Evolutionary conservation across 2,888 invertebrate species (phyloP), one percentile per base, ranked within the genome.

Genomic region (Netelia fuscicornis): DNA sequence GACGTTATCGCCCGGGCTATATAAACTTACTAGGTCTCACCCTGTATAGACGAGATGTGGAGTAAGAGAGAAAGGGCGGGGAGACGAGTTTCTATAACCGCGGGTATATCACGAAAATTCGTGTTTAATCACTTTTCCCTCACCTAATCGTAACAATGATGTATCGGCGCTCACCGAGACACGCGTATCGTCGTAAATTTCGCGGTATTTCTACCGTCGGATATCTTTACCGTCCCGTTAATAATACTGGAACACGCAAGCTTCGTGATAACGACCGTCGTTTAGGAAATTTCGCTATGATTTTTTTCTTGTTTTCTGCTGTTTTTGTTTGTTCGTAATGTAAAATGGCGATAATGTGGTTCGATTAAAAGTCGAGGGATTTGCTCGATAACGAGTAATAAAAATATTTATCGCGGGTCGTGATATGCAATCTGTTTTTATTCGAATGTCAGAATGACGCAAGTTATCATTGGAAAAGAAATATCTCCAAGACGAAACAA

Each of bases 1-100:
- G 84, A 80, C 80, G 80, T 84, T 80, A 80, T 72, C 76, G 70
- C 52, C 44, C 72, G 60, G 20, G 58, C 56, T 76, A 30, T 70
- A 76, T 70, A 60, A 54, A 79, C 71, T 52, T 20, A 54, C 64
- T n/a, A 30, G 30, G 30, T 30, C 54, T 62, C 65, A 9, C 68
- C 62, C 44, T 17, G 60, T 13, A 71, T 23, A 58, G 20, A 20
- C 48, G 68, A 60, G 13, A 25, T 65, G 60, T n/a, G 23, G 20
- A 17, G n/a, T 23, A 23, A 13, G 52, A 58, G 52, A 67, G 60
- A 42, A 11, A 20, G 25, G 11, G 62, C n/a, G 25, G 20, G 60
- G 20, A 37, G 48, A 48, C 65, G 72, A 65, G 25, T 52, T 48
- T 52, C 56, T 37, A 80, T 76, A 75, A 65, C 48, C 71, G 30